Evolutionary conservation across 2,113 vertebrate species (phyloP).

Genomic region (Zapornia atra): DNA sequence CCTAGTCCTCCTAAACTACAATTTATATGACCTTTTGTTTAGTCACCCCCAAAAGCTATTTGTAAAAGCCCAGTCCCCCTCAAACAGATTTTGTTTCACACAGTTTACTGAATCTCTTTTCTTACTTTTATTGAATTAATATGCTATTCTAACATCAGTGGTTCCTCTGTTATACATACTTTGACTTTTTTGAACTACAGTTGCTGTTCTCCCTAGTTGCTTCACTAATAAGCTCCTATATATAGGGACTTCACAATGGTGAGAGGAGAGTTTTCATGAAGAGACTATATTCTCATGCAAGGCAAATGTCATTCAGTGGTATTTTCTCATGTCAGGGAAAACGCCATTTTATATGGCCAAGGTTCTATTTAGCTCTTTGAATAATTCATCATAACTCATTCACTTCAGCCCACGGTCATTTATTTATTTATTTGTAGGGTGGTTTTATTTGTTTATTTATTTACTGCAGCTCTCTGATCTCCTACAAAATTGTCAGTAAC

Average conservation of each 20-base stretch:
- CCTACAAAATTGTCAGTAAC: neutral
- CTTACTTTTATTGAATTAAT: neutral
- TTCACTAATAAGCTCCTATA: neutral
- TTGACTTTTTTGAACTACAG: neutral
- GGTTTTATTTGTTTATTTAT: neutral
- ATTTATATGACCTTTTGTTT: neutral
- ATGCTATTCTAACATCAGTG: neutral
- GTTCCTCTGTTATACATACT: neutral
- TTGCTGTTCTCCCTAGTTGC: neutral
- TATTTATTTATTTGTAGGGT: neutral
- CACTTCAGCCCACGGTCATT: neutral
- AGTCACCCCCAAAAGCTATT: neutral
- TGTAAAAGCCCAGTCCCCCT: neutral
- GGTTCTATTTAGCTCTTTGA: neutral
- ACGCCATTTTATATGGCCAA: neutral
- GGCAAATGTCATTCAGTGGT: neutral
- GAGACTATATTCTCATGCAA: neutral
- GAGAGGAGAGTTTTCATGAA: neutral
- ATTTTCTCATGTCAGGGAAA: neutral
- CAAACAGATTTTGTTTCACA: neutral
- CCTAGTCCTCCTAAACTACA: fast-evolving
- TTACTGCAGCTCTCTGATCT: neutral
- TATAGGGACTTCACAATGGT: neutral
- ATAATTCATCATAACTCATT: neutral
- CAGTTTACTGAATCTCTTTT: neutral